These are phyloP conservation scores for Hipposideros armiger DNA, from an alignment of 2,113 vertebrate genomes.

Conservation along the genomic window DNA sequence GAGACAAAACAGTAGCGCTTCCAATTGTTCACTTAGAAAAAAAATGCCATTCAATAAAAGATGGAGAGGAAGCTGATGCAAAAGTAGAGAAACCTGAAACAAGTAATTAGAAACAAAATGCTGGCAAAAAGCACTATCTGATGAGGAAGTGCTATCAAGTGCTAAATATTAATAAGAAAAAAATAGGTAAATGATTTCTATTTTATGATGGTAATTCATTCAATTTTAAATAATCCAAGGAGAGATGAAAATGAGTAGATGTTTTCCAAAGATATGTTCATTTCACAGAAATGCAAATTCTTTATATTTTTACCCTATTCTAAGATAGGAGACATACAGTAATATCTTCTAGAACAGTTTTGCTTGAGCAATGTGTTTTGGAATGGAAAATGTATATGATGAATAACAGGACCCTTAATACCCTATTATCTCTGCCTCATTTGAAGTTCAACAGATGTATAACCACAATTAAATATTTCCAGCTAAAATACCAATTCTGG, in stretches of 20 bases:
- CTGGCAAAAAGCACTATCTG: conserved; percentile 9
- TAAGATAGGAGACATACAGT: conserved; percentile 27
- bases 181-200: conserved; percentile 63
- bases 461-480: conserved; percentile 80
- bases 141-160: conserved; percentile 62
- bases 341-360: conserved; percentile 56
- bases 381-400: conserved; percentile 65
- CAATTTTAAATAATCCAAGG: conserved; percentile 67
- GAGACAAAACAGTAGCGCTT: not conserved
- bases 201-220: conserved; percentile 61
- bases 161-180: conserved; percentile 71
- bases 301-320: conserved; percentile 61
- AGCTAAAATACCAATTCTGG: conserved; percentile 75
- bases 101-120: conserved; percentile 65
- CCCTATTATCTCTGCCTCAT: conserved; percentile 76
- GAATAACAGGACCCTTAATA: conserved; percentile 82
- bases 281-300: conserved; percentile 62
- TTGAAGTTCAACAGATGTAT: conserved; percentile 80
- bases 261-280: conserved; percentile 61
- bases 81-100: not conserved
- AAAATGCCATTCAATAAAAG: conserved; percentile 30
- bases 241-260: conserved; percentile 60
- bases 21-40: not conserved
- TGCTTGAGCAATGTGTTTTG: conserved; percentile 66
- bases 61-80: not conserved